phyloP scores from a whole-genome alignment of 2,113 vertebrate genomes.

The Eurystomus gularis region DNA sequence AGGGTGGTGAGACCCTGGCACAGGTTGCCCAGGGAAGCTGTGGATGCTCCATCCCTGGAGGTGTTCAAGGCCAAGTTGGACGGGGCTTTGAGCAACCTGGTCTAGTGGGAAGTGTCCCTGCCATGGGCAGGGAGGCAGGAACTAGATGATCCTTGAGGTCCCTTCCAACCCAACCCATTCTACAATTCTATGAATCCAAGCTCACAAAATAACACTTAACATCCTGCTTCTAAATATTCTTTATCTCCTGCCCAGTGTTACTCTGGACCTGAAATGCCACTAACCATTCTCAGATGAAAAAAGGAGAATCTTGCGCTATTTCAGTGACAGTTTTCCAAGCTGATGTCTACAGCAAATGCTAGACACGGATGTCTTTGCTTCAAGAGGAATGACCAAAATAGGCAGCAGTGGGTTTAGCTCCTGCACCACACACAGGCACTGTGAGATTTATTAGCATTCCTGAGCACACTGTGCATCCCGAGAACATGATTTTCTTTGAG shows the following conservation, averaged over 20 bases:
- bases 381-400: not conserved
- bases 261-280: not conserved
- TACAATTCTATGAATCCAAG: not conserved
- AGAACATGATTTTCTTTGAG: not conserved
- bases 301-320: accelerated
- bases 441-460: not conserved
- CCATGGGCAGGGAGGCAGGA: too few relatives aligned
- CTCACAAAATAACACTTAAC: not conserved
- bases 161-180: not conserved
- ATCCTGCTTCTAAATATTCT: not conserved
- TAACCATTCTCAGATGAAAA: not conserved
- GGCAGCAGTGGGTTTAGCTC: not conserved
- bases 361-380: not conserved
- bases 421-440: not conserved
- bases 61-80: too few relatives aligned
- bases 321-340: not conserved
- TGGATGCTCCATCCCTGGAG: too few relatives aligned
- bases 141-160: not conserved
- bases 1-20: too few relatives aligned
- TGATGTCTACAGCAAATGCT: not conserved
- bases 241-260: not conserved
- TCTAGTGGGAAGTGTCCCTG: not conserved
- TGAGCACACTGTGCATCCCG: not conserved
- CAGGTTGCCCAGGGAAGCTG: too few relatives aligned
- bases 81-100: not conserved